phyloP scores from a whole-genome alignment of 2,797 vertebrate species.

The Pangasius mekongensis region DNA sequence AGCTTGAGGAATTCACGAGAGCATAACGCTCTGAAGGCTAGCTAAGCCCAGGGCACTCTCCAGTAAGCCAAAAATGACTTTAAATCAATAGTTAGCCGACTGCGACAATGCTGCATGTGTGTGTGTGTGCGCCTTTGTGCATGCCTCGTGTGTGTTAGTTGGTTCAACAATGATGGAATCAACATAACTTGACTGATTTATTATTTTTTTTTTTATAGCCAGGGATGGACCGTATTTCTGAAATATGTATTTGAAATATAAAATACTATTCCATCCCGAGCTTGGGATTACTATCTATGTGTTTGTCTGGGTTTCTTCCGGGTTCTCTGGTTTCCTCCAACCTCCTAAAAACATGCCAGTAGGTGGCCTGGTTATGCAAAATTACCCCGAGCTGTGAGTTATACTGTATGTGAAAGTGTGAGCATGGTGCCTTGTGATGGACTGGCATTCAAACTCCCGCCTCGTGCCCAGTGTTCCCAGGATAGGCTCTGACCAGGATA shows the following conservation, averaged over 20 bases:
- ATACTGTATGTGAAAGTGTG: background rate
- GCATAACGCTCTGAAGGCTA: slow-evolving; percentile 46
- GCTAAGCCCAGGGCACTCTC: slow-evolving; percentile 50
- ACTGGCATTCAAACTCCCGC: background rate
- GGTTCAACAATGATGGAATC: background rate
- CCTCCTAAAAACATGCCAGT: background rate
- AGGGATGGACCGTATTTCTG: background rate
- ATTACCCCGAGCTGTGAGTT: background rate
- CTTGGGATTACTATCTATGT: background rate
- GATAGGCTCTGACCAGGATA: background rate
- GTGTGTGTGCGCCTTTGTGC: background rate
- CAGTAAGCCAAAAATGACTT: slow-evolving; percentile 49
- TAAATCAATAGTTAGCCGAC: slow-evolving; percentile 36
- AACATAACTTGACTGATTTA: background rate
- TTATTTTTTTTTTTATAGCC: background rate
- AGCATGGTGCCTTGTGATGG: background rate
- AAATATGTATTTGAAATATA: background rate
- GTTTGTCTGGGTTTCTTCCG: background rate
- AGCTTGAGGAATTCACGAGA: slow-evolving; percentile 67
- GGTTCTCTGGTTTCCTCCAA: background rate
- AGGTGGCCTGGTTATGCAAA: background rate
- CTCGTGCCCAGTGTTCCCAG: background rate
- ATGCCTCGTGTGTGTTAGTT: background rate
- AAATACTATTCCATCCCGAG: background rate
- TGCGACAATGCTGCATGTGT: slow-evolving; percentile 12